Base-by-base conservation (phyloP, 2,888 invertebrate species). In the Nomada ruficornis region DNA sequence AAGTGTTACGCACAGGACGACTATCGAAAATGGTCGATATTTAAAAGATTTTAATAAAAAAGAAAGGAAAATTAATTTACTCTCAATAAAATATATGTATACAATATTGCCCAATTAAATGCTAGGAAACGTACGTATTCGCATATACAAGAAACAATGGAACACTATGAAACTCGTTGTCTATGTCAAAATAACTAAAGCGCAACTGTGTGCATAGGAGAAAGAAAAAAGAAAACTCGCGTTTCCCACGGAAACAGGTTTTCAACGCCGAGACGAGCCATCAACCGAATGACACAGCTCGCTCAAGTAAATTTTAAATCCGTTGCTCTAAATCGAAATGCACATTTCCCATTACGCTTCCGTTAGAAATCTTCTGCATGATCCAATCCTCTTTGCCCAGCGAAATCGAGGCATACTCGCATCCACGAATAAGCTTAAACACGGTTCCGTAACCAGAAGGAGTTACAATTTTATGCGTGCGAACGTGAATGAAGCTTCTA, bases 251-350 rank as follows among this genome's bases (percentile, higher is more conserved):
- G 9, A 18, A 57, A 68, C 44, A 55, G 18, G 18, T 26, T 7
- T 44, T n/a, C n/a, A 44, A 18, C 26, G 52, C n/a, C 20, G 36
- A 36, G n/a, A 36, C 36, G 42, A 23, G 26, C 54, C 63, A 18
- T 54, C 26, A 54, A 23, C 13, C 26, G 36, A 54, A n/a, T n/a
- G 54, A 42, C 47, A 47, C 65, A 65, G 47, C 44, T 57, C 57
- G 50, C 42, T 54, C 20, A 62, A 67, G 64, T 72, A 81, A 73
- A 77, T 69, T 72, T 68, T 59, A 72, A 77, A 68, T 77, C 63
- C 57, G 67, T 62, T 50, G 54, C 60, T 47, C 44, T 50, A 62
- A 68, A 71, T 71, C 71, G 67, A 60, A 60, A 67, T 60, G 62
- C 60, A 62, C 42, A 67, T 71, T 62, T 76, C 71, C 76, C 80